phyloP scores from a whole-genome alignment of 1,140 invertebrate genomes.

The Saccostrea glomerata region DNA sequence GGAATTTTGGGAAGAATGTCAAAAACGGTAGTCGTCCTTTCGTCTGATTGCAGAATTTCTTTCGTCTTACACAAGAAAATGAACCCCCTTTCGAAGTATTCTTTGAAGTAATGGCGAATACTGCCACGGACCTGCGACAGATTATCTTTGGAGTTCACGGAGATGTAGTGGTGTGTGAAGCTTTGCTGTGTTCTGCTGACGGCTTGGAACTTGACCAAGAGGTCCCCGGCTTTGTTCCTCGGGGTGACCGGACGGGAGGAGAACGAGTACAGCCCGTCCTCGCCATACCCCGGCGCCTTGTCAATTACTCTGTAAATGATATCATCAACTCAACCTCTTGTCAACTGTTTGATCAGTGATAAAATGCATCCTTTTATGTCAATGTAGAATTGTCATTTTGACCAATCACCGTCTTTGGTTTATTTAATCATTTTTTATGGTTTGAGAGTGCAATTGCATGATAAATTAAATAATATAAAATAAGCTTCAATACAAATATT shows the following conservation, averaged over 20 bases:
- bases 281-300: not conserved
- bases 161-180: conserved; percentile 42
- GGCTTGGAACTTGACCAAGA: conserved; percentile 51
- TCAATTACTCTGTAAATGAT: conserved; percentile 42
- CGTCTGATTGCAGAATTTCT: conserved; percentile 53
- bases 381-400: too few relatives aligned
- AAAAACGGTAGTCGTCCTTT: conserved; percentile 55
- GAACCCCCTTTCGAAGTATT: conserved; percentile 60
- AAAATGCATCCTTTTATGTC: too few relatives aligned
- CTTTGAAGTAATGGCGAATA: conserved; percentile 49
- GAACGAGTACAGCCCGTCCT: conserved; percentile 48
- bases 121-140: conserved; percentile 41
- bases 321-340: too few relatives aligned
- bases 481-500: too few relatives aligned
- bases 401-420: too few relatives aligned
- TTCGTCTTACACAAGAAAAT: conserved; percentile 60
- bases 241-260: conserved; percentile 54
- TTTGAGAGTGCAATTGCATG: too few relatives aligned
- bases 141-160: conserved; percentile 44
- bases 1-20: conserved; percentile 63
- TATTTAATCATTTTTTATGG: too few relatives aligned
- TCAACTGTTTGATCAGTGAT: too few relatives aligned
- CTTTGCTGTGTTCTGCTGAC: conserved; percentile 52
- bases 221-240: conserved; percentile 37
- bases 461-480: too few relatives aligned